Evolutionary conservation across 2,888 invertebrate species (phyloP), one percentile per base, ranked within the genome.

Genomic region (Endotricha flammealis): DNA sequence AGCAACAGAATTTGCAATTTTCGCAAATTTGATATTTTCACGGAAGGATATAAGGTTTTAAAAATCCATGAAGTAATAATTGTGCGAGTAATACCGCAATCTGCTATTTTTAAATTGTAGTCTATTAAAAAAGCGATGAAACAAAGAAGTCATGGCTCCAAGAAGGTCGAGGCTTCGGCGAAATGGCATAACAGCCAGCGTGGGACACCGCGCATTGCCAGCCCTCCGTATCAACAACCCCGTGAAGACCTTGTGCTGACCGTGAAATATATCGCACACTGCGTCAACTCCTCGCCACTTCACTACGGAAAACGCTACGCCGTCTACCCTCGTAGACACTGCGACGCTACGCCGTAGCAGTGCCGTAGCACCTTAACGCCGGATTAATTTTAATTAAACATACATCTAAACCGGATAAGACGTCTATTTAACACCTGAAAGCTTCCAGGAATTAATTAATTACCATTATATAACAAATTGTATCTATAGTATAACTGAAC

Each of bases 191-290:
- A 70, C 59, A 66, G 48, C 48, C 50, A 42, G 51, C 54, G 58
- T 51, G 55, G 51, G 54, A 60, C 50, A 43, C 37, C 54, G 50
- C 48, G 53, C 44, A 46, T 41, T 52, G 56, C 53, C 41, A 33
- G 41, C 38, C 25, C 13, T 40, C 41, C 35, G 38, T 43, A 43
- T 51, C 54, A 46, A 36, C 37, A 47, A 42, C 39, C 28, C 35
- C 29, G 37, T 42, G 42, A 50, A 70, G 72, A 72, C 76, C 80
- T 78, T 77, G 73, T 69, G 60, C 68, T 80, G 80, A 78, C 80
- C 80, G 76, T 77, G 80, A 81, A 35, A 29, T 14, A 24, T 13
- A 11, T 12, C 10, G 7, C 11, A 6, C 12, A 27, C 27, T 12
- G 11, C 27, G 11, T 11, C 12, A 5, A 12, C 27, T 12, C 27